These are phyloP conservation scores for Hexactinellida sp. DNA, from an alignment of 37 sponge, comb jelly and placozoan species.

Conservation along the genomic window DNA sequence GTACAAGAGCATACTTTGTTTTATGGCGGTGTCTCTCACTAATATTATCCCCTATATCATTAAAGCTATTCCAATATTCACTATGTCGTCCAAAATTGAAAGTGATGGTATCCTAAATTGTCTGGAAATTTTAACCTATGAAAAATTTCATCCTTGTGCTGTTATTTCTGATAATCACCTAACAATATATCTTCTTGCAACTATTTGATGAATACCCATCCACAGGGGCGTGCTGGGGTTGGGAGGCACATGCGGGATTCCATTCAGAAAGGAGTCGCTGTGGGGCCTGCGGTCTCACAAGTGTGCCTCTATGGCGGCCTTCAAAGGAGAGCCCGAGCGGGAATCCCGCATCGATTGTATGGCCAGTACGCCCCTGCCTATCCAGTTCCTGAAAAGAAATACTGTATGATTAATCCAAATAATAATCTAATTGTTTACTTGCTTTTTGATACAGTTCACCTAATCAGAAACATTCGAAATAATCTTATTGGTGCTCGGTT, in stretches of 20 bases:
- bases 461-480: neutral
- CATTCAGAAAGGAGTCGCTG: too few species aligned
- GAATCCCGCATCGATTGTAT: too few species aligned
- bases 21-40: constrained; percentile 12
- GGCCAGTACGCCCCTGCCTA: too few species aligned
- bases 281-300: too few species aligned
- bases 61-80: neutral
- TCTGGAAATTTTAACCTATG: neutral
- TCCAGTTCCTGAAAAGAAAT: constrained; percentile 3
- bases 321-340: too few species aligned
- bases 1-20: neutral
- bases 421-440: neutral
- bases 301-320: too few species aligned
- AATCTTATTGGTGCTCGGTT: constrained; percentile 6
- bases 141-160: constrained; percentile 11
- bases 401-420: neutral
- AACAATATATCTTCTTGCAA: neutral
- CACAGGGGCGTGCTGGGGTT: too few species aligned
- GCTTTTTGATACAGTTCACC: constrained; percentile 13
- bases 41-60: neutral
- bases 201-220: neutral
- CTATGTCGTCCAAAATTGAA: neutral
- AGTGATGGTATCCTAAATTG: constrained; percentile 8
- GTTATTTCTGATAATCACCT: constrained; percentile 6
- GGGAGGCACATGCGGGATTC: too few species aligned